Evolutionary conservation across 2,113 vertebrate species (phyloP).

Genomic region (Ondatra zibethicus): DNA sequence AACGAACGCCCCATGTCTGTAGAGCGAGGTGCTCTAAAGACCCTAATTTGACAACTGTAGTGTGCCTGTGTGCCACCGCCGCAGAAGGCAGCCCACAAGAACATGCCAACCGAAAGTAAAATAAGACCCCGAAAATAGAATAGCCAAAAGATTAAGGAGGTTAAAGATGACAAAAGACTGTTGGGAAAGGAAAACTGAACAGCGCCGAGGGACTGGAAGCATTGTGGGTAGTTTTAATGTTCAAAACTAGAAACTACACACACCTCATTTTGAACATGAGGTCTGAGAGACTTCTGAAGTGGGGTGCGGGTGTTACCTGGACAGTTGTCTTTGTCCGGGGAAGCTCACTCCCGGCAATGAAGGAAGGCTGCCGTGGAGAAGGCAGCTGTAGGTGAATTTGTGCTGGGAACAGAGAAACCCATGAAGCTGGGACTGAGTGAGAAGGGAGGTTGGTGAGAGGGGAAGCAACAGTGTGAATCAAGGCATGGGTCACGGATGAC

Average conservation of each 20-base stretch:
- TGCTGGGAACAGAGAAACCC: neutral
- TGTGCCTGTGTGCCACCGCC: too few species aligned
- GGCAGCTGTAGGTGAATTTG: neutral
- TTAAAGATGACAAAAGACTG: neutral
- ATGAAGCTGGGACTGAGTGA: neutral
- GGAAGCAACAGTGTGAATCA: neutral
- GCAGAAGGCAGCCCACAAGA: neutral
- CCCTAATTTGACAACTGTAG: neutral
- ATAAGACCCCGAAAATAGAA: neutral
- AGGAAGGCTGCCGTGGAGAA: too few species aligned
- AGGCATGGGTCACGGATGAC: too few species aligned
- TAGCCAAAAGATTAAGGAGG: neutral
- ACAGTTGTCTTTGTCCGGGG: neutral
- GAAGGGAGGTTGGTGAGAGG: neutral
- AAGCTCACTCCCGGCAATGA: neutral
- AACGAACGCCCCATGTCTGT: rapidly evolving
- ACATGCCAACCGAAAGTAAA: neutral
- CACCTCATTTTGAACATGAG: neutral
- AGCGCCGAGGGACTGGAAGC: too few species aligned
- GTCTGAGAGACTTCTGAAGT: neutral
- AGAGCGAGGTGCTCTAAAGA: neutral
- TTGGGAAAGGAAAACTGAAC: neutral
- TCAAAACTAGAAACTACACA: neutral
- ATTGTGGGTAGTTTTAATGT: neutral
- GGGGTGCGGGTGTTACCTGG: neutral